These are phyloP conservation scores for Lucilia sericata DNA, from an alignment of 1,140 invertebrate genomes.

Conservation along the genomic window DNA sequence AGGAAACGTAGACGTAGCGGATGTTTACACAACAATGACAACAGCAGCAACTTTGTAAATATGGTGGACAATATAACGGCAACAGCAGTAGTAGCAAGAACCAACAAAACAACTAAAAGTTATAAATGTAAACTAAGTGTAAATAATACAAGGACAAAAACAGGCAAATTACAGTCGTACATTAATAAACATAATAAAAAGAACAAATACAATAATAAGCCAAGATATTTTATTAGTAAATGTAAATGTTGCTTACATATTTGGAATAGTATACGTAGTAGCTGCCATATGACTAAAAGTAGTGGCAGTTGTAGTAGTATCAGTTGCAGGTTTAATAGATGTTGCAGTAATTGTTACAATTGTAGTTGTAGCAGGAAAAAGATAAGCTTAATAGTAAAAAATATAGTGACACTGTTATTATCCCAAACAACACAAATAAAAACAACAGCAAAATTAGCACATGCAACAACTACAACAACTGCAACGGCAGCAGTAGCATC, in stretches of 20 bases:
- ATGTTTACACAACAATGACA: background rate
- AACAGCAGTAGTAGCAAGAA: background rate
- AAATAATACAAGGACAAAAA: background rate
- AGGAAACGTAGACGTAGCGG: background rate
- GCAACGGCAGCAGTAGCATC: constrained; percentile 8
- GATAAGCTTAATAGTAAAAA: constrained; percentile 17
- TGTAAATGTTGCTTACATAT: background rate
- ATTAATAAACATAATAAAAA: background rate
- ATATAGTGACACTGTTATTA: background rate
- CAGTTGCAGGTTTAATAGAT: background rate
- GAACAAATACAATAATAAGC: background rate
- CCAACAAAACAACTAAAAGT: background rate
- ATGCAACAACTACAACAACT: constrained; percentile 40
- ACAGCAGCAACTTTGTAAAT: background rate
- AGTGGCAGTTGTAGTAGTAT: background rate
- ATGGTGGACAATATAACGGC: background rate
- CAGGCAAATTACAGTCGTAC: background rate
- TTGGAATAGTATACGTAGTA: background rate
- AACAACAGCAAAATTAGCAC: background rate
- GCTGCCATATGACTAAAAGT: background rate
- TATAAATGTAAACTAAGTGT: constrained; percentile 22
- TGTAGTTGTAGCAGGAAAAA: background rate
- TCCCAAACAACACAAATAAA: background rate
- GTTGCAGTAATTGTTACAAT: background rate
- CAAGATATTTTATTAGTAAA: background rate